Base-by-base conservation (phyloP, 2,888 invertebrate genomes). In the Rotaria macrura region DNA sequence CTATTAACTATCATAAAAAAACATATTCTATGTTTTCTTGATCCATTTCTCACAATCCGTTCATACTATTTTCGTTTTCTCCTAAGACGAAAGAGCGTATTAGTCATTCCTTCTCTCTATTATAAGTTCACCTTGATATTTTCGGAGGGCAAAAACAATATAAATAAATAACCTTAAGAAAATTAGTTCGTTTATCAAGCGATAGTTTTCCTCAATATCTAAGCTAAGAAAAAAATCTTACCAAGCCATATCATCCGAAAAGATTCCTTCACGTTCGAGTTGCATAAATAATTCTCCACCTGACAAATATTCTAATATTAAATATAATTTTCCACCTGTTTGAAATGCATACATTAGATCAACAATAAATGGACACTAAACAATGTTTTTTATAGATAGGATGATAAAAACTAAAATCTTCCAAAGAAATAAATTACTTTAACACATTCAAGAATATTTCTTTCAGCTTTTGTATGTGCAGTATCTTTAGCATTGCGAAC, bases 201-300 rank as follows among this genome's bases (percentile, higher is more conserved):
- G 17, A 49, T 3, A 49, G 14, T 49, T 12, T 49, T 49, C n/a
- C n/a, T n/a, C n/a, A n/a, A n/a, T n/a, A n/a, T 49, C 49, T 49
- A 49, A 49, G 14, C 49, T 49, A 14, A 12, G 17, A 49, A 49
- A 17, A 47, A 49, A 29, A 88, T 88, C 92, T 65, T 65, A 97
- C 96, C 95, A 95, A 88, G 98, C 97, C 87, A 96, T 96, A 90
- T 99, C 97, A 92, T 99, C 99, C 91, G 97, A 93, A 92, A 99
- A 97, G 90, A 99, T 96, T 87, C 99, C 99, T 92, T 99, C 98
- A 89, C 96, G 93, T 92, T 99, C 99, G 90, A 99, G 93, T 92
- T 98, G 97, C 94, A 97, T 98, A 92, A 99, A 99, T 85, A 99
- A 93, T 92, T 99, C 99, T 85, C 99, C 99, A 57, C 99, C 99